Base-by-base conservation (phyloP, 2,888 invertebrate genomes). In the Ryuthela nishihirai region DNA sequence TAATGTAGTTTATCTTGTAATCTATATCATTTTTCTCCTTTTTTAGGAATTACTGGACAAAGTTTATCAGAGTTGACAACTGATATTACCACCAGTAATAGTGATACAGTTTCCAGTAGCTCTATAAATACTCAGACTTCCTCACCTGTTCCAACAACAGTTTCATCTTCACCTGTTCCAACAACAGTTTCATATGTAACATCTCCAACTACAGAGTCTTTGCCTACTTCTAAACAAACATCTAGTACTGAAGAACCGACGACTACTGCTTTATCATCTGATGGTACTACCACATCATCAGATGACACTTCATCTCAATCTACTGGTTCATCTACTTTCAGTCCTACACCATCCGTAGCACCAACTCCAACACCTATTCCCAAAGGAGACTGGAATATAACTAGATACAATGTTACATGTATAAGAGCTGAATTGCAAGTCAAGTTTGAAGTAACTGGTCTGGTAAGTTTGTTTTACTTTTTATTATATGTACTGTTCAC, bases 361-460 rank as follows among this genome's bases (percentile, higher is more conserved):
- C 54, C 69, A 21, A 69, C 71, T 2, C 66, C 66, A 32, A 69
- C 69, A 9, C 67, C 72, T 23, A 76, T 78, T 7, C 66, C 68
- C 38, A 70, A 73, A 42, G 80, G 79, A 35, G 76, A 72, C 58
- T 83, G 83, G 82, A 62, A 65, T 21, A 72, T 78, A 4, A 70
- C 72, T 12, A 48, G 63, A 10, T 70, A 69, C 25, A 82, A 82
- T 68, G 70, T 76, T 0, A 81, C 82, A 5, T 87, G 87, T 69
- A 79, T 88, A 23, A 70, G 84, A 43, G 72, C 83, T 6, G 77
- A 82, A 72, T 82, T 86, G 77, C 83, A 85, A 0, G 79, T 82
- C 4, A 81, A 82, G 69, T 73, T 87, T 52, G 82, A 81, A 64
- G 71, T 87, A 46, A 76, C 75, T 32, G 9, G 44, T 0, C 18